phyloP scores from a whole-genome alignment of 1,140 invertebrate genomes.

The Cydia pomonella region DNA sequence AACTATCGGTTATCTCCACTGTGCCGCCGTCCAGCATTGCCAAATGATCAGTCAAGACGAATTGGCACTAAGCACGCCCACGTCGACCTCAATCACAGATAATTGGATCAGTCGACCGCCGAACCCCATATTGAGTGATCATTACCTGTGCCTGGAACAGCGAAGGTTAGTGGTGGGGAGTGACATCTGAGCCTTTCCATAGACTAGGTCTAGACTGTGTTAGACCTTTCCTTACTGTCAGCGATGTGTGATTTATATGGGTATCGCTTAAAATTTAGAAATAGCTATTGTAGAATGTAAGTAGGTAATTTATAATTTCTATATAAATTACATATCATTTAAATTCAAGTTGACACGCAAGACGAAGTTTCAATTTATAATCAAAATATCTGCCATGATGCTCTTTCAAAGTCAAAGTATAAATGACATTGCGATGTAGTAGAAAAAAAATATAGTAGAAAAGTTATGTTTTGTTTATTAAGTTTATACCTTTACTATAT shows the following conservation, averaged over 20 bases:
- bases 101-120: conserved; percentile 34
- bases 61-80: conserved; percentile 32
- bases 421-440: no score
- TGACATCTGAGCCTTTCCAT: conserved; percentile 9
- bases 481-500: no score
- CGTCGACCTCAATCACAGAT: conserved; percentile 35
- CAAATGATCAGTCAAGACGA: conserved; percentile 30
- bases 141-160: conserved; percentile 23
- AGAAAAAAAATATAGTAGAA: no score
- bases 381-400: no score
- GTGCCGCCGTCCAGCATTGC: conserved; percentile 23
- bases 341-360: no score
- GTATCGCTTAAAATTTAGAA: not conserved
- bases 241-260: not conserved
- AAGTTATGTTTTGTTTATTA: no score
- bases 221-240: not conserved
- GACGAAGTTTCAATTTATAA: no score
- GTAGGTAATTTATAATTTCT: no score
- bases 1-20: not conserved
- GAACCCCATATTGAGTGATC: conserved; percentile 36
- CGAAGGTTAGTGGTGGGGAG: conserved; percentile 24
- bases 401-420: no score
- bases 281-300: not conserved
- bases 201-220: not conserved
- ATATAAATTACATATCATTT: no score